These are phyloP conservation scores for Teleopsis dalmanni DNA, from an alignment of 1,140 invertebrate species.

Conservation along the genomic window DNA sequence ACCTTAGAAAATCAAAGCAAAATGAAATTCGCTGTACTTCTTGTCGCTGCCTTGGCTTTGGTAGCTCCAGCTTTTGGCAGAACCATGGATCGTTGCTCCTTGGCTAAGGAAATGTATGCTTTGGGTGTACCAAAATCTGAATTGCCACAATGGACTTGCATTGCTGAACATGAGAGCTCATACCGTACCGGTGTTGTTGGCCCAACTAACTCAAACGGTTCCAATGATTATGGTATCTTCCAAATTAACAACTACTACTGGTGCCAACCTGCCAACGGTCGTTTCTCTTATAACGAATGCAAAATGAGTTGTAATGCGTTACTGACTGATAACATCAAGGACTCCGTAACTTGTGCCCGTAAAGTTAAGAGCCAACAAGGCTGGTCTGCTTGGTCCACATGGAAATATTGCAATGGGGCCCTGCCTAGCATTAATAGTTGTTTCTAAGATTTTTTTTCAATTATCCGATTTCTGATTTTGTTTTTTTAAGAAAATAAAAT, in stretches of 20 bases:
- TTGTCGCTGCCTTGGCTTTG: slow-evolving; percentile 18
- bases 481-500: background rate
- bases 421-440: slow-evolving; percentile 28
- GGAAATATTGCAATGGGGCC: slow-evolving; percentile 23
- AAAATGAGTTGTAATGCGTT: background rate
- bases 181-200: slow-evolving; percentile 15
- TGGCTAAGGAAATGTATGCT: slow-evolving; percentile 24
- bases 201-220: slow-evolving; percentile 20
- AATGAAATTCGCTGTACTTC: slow-evolving; percentile 21
- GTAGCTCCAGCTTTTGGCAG: slow-evolving; percentile 16
- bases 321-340: slow-evolving; percentile 13
- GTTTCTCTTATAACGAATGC: slow-evolving; percentile 17
- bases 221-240: slow-evolving; percentile 31
- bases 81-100: slow-evolving; percentile 31
- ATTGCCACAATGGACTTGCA: slow-evolving; percentile 12
- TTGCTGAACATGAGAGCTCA: slow-evolving; percentile 10
- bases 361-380: slow-evolving; percentile 21
- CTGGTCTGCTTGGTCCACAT: slow-evolving; percentile 26
- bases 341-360: slow-evolving; percentile 21
- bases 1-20: background rate
- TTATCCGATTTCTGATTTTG: background rate
- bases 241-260: slow-evolving; percentile 33
- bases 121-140: slow-evolving; percentile 11
- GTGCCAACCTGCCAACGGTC: slow-evolving; percentile 22
- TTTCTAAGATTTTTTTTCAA: slow-evolving; percentile 11